These are phyloP conservation scores for Porphyrio hochstetteri DNA, from an alignment of 2,113 vertebrate species.

Conservation along the genomic window DNA sequence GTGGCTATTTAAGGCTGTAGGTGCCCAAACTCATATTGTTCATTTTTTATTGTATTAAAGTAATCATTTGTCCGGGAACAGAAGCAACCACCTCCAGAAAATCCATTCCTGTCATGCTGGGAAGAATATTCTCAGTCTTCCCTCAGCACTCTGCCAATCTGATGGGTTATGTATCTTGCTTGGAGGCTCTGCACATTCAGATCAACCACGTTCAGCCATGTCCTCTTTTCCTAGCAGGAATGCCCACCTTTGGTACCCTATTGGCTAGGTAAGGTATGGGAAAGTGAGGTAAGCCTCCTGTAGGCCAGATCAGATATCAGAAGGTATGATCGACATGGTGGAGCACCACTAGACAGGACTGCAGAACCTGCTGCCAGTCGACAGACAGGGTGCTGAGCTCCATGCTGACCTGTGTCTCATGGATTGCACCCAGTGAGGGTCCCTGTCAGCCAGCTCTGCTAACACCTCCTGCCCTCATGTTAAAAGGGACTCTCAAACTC, in stretches of 20 bases:
- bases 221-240: neutral
- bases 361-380: neutral
- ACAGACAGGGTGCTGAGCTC: neutral
- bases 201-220: neutral
- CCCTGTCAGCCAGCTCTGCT: neutral
- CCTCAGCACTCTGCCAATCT: neutral
- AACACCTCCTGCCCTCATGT: fast-evolving
- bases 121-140: constrained; percentile 26
- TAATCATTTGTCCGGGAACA: constrained; percentile 56
- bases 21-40: constrained; percentile 48
- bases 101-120: constrained; percentile 38
- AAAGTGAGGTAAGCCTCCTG: neutral
- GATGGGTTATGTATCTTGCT: neutral
- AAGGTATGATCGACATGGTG: neutral
- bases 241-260: neutral
- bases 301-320: neutral
- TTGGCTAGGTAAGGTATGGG: neutral
- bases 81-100: constrained; percentile 54
- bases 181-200: neutral
- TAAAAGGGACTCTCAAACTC: neutral
- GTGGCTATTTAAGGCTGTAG: constrained; percentile 29
- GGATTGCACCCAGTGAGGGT: neutral
- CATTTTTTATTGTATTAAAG: constrained; percentile 49
- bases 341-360: neutral
- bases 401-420: fast-evolving